Evolutionary conservation across 2,888 invertebrate genomes (phyloP), one percentile per base, ranked within the genome.

Genomic region (Isoperla grammatica): DNA sequence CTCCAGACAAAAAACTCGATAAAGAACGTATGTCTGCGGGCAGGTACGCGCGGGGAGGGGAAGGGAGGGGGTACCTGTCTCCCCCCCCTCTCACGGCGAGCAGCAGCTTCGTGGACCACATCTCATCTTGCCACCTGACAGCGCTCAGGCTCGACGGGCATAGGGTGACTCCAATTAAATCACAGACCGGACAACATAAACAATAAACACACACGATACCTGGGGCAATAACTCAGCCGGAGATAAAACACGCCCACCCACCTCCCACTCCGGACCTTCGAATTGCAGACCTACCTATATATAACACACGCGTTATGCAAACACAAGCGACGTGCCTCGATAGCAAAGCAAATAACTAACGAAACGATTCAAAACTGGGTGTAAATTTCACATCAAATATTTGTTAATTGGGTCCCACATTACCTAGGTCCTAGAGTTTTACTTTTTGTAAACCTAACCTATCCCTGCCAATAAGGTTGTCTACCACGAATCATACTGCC

Each of bases 91-190:
- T 37, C 20, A 9, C 19, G 15, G 1, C 35, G 20, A 17, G 15
- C 29, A 49, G 15, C 48, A 40, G 49, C 57, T 49, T 39, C 42
- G 37, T 58, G 58, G 58, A 58, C 58, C 58, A 57, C 57, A 37
- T 57, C 57, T 57, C 57, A 57, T 57, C 57, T 45, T 35, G 55
- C 59, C 54, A 55, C 48, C 55, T 55, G 60, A 45, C 60, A 60
- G 48, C 29, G 29, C 39, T 20, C 55, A 45, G 29, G 59, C 39
- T 15, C 46, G 15, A n/a, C 53, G 11, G 37, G 35, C 15, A 11
- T 11, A 13, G 37, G 39, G 39, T 39, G 53, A 53, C 37, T 35
- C 37, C 53, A 17, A 53, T 39, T 53, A 49, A 40, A 40, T 40
- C 15, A 12, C 12, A 4, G 15, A 5, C 40, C 15, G 4, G 40